phyloP scores from a whole-genome alignment of 2,797 vertebrate genomes.

The Neopelma chrysocephalum region DNA sequence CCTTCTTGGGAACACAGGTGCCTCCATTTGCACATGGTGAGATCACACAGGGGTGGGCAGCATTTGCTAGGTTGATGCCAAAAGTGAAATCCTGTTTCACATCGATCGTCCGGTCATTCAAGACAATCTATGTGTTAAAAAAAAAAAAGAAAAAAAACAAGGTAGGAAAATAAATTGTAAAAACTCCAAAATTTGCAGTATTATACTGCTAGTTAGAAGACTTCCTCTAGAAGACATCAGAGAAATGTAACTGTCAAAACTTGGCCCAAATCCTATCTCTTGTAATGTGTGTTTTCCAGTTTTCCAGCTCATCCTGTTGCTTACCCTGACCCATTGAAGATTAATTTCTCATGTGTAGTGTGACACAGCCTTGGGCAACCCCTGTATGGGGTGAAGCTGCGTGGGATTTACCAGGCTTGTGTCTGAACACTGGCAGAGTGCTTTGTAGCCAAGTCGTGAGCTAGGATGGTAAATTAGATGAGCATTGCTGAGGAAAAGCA shows the following conservation, averaged over 20 bases:
- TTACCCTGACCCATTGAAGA: background rate
- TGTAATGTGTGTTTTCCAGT: background rate
- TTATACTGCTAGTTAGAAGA: background rate
- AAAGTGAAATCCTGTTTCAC: conserved; percentile 79
- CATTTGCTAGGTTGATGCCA: conserved; percentile 89
- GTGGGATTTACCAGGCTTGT: background rate
- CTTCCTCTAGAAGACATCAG: background rate
- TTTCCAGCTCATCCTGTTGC: background rate
- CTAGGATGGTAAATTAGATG: background rate
- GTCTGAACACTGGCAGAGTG: background rate
- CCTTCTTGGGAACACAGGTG: conserved; percentile 88
- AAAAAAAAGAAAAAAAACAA: background rate
- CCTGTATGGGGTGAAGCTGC: background rate
- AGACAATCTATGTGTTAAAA: conserved; percentile 78
- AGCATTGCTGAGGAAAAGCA: background rate
- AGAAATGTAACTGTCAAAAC: background rate
- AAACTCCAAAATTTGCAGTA: background rate
- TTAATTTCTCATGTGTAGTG: background rate
- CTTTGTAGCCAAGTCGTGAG: background rate
- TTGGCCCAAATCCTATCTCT: background rate
- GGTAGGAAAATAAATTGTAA: background rate
- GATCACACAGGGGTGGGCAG: conserved; percentile 86
- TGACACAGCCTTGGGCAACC: background rate
- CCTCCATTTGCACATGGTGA: conserved; percentile 90
- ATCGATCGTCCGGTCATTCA: conserved; percentile 88